Base-by-base conservation (phyloP, 1,140 invertebrate species). In the Hermetia illucens region DNA sequence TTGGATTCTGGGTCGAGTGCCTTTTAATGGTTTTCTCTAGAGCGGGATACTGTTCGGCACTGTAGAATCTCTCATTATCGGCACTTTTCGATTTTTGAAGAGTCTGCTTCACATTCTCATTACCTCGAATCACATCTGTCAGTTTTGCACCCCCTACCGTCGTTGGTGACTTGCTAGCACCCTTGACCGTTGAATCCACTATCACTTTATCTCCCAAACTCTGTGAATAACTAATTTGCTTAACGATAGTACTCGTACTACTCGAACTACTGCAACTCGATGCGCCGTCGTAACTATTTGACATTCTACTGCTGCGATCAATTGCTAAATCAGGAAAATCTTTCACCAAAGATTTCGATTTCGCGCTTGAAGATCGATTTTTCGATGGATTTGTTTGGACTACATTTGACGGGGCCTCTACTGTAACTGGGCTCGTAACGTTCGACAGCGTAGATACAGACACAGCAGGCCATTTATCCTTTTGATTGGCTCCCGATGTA, bases 1-100 rank as follows among this genome's bases (percentile, higher is more conserved):
- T 27, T 27, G 8, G 24, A 27, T 9, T 27, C 13, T 27, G 24
- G 24, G 50, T 40, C 22, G 53, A 58, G 20, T 60, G 56, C 18
- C 57, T 45, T 44, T 60, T 60, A 1, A 59, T 52, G 0, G 57
- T 61, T 47, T 57, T 60, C 40, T 57, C 57, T 30, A 61, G 38
- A 19, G 55, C 57, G 10, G 58, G 58, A 45, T 60, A 61, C 24
- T 61, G 57, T 22, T 58, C 48, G 37, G 35, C 58, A 39, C 49
- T 55, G 33, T 47, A 53, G 17, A 56, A 58, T 36, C 42, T 46
- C 20, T 58, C 56, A 30, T 51, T 49, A 21, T 60, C 57, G 21
- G 58, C 52, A 39, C 57, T 60, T 31, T 58, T 59, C 0, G 57
- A 60, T 41, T 60, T 60, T 45, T 56, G 52, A 39, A 60, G 21